Evolutionary conservation across 2,888 invertebrate genomes (phyloP).

Genomic region (Stramonita haemastoma): DNA sequence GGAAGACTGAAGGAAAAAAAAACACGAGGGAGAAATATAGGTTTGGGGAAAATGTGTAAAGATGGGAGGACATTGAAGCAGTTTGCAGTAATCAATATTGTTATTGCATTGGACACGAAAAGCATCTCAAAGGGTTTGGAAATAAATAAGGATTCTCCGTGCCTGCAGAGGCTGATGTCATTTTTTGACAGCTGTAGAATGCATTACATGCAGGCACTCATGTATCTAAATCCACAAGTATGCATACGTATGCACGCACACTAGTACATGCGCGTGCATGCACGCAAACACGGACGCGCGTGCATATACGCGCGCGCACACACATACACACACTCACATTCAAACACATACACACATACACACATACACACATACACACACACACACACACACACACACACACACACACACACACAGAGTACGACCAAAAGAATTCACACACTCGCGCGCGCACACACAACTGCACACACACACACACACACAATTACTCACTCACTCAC

Average conservation of each 20-base stretch:
- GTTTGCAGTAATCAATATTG: too few relatives aligned
- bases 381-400: neutral
- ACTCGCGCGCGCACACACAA: neutral
- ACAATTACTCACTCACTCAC: neutral
- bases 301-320: neutral
- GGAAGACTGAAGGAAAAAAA: too few relatives aligned
- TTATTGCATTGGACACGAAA: too few relatives aligned
- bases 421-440: too few relatives aligned
- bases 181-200: too few relatives aligned
- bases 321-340: neutral
- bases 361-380: neutral
- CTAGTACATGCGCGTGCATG: neutral
- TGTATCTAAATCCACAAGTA: neutral
- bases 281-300: neutral
- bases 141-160: too few relatives aligned
- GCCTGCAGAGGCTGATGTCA: too few relatives aligned
- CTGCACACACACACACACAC: neutral
- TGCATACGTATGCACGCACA: neutral
- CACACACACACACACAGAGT: neutral
- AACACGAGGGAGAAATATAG: too few relatives aligned
- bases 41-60: too few relatives aligned
- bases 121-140: too few relatives aligned
- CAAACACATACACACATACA: neutral
- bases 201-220: neutral
- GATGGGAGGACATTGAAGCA: too few relatives aligned